Base-by-base conservation (phyloP, 2,797 vertebrate species). In the Lepilemur septentrionalis region DNA sequence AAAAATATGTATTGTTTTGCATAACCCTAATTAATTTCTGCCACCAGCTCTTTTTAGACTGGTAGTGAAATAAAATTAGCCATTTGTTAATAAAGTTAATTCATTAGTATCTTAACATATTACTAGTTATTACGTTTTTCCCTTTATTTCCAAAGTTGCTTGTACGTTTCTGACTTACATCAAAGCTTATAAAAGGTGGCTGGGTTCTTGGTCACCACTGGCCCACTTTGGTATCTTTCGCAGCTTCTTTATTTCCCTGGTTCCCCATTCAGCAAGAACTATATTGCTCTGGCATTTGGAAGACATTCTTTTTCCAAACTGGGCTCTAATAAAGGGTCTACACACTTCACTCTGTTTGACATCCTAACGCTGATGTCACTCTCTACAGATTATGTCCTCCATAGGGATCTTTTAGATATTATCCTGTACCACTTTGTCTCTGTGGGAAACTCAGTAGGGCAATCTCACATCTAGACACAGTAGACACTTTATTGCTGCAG, bases 331-430 rank as follows among this genome's bases (percentile, higher is more conserved):
- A 28, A 14, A 80, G 4, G 4, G 12, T 93, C 18, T 14, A 25
- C 5, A 28, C 0, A 50, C 15, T 1, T 88, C 15, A 28, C 20
- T 18, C 14, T 57, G 1, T 50, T 85, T 7, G 30, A 38, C 2
- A 65, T 72, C 6, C 18, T 91, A 50, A 67, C 1, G 25, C 8
- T 12, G 35, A 30, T 13, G 14, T 50, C 22, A 30, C 2, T 63
- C 13, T 80, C 15, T 38, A 38, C 0, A 50, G 4, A 38, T 4
- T 48, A 4, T 28, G 4, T 32, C 1, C 15, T n/a, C 6, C 10
- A 12, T 5, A 32, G 17, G 18, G 22, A 93, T 4, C 2, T 52
- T 82, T 43, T 48, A 2, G 15, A 61, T 57, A 23, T 76, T 50
- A n/a, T 23, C 15, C 32, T 70, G 20, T 22, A 23, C 4, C 28